Base-by-base conservation (phyloP, 2,888 invertebrate genomes). In the Ypsolopha sequella region DNA sequence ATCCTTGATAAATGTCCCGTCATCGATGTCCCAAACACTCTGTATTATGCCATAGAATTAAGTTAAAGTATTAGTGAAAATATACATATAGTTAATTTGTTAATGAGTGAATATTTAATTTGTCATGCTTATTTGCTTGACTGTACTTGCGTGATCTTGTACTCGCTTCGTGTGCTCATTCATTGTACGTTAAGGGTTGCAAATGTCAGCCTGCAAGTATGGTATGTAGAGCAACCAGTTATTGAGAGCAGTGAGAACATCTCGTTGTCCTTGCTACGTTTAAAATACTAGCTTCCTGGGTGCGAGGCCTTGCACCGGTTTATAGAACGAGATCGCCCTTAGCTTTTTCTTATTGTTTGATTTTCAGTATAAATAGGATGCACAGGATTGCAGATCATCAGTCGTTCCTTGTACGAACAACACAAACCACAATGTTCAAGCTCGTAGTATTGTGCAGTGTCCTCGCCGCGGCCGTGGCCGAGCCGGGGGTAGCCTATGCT, bases 391-490 rank as follows among this genome's bases (percentile, higher is more conserved):
- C 62, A 55, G 46, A 61, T 63, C 65, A 82, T 82, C 84, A 84
- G 77, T 80, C 67, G 73, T 70, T 66, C 61, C 63, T 54, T 46
- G 55, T 63, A 60, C 66, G 66, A 72, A 62, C 75, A 78, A 80
- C 80, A 76, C 75, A 82, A 70, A 78, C 74, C 74, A 84, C 70
- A 65, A 87, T 87, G 84, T 81, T 71, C 66, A 85, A 81, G 65
- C 63, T 82, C 80, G 87, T 89, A 78, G 88, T 89, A 70, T 87
- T 91, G 87, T 89, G 81, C 69, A 88, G 88, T 76, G 75, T 90
- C 64, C 66, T 90, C 64, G 89, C 89, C 61, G 76, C 85, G 56
- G 81, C 71, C 56, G 71, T 69, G 55, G 85, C 87, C 60, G 62
- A 64, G 48, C 67, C 66, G 1, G 33, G 41, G 9, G 33, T n/a